Conservation (phyloP, 2,888 invertebrate species). For the Trissolcus japonicus region DNA sequence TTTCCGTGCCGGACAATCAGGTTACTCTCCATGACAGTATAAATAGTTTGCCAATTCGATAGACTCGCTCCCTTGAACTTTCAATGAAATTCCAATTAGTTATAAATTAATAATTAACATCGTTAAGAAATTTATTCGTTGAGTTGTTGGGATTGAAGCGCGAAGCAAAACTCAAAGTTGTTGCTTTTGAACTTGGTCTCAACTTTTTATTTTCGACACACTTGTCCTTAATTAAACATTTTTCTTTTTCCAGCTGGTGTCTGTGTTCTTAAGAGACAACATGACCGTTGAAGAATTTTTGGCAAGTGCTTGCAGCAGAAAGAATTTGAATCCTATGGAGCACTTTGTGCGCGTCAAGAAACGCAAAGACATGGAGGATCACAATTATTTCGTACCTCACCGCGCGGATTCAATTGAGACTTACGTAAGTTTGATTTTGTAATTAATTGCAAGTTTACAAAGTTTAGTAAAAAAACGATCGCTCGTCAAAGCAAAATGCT, state of each 20-base stretch:
- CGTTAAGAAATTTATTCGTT: not conserved
- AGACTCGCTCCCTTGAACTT: conserved; percentile 15
- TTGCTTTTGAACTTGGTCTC: not conserved
- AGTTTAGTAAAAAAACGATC: too few species aligned
- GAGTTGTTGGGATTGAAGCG: too few species aligned
- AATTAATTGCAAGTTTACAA: too few species aligned
- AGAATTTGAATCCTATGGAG: conserved; percentile 94
- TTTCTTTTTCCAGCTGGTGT: conserved; percentile 79
- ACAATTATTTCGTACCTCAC: conserved; percentile 97
- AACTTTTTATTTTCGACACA: conserved; percentile 3
- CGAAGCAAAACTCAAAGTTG: not conserved
- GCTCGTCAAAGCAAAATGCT: too few species aligned
- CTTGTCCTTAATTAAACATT: conserved; percentile 8
- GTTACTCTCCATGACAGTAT: conserved; percentile 65
- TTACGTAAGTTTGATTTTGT: conserved; percentile 83
- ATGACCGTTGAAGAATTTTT: conserved; percentile 98
- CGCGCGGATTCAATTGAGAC: conserved; percentile 96
- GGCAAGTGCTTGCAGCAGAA: conserved; percentile 92
- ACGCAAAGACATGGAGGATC: conserved; percentile 95
- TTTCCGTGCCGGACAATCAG: conserved; percentile 90
- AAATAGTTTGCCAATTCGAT: conserved; percentile 18
- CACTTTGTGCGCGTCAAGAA: conserved; percentile 97
- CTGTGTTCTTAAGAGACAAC: conserved; percentile 90
- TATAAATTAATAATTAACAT: conserved; percentile 27
- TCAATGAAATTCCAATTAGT: conserved; percentile 44